Percentiles rank a stretch among this genome's conserved stretches.
phyloP scores from a whole-genome alignment of 64 coral and sea anemone species.

The Dendrophyllia cribrosa region DNA sequence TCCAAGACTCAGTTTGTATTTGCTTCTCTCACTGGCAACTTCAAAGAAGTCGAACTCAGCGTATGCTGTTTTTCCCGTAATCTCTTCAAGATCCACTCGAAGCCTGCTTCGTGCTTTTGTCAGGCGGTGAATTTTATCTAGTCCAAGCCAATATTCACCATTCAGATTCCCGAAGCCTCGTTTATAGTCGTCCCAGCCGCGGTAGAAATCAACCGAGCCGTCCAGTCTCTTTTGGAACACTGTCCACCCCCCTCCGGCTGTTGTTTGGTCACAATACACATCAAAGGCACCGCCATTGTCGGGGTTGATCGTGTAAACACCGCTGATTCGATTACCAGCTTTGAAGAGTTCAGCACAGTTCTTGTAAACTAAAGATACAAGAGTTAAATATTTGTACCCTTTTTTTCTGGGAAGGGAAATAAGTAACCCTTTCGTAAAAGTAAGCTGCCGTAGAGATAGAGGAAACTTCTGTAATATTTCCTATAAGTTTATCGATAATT shows the following conservation, averaged over 20 bases:
- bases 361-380: background rate
- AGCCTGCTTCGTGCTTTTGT: constrained; percentile 16
- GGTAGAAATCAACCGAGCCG: constrained; percentile 32
- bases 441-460: too few species aligned
- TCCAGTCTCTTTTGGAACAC: constrained; percentile 3
- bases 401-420: too few species aligned
- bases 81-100: constrained; percentile 9
- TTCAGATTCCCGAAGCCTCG: constrained; percentile 27
- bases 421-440: too few species aligned
- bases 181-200: constrained; percentile 35
- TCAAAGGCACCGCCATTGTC: background rate
- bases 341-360: background rate
- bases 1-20: constrained; percentile 26
- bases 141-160: constrained; percentile 30
- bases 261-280: constrained; percentile 3
- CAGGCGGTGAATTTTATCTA: constrained; percentile 21
- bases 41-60: constrained; percentile 12
- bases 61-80: background rate
- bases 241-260: background rate
- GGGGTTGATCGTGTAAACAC: background rate
- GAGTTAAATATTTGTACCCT: background rate
- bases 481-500: too few species aligned
- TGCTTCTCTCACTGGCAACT: constrained; percentile 12
- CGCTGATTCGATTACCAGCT: background rate
- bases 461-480: too few species aligned